These are phyloP conservation scores for Cnemophilus loriae DNA, from an alignment of 2,113 vertebrate species.

Conservation along the genomic window DNA sequence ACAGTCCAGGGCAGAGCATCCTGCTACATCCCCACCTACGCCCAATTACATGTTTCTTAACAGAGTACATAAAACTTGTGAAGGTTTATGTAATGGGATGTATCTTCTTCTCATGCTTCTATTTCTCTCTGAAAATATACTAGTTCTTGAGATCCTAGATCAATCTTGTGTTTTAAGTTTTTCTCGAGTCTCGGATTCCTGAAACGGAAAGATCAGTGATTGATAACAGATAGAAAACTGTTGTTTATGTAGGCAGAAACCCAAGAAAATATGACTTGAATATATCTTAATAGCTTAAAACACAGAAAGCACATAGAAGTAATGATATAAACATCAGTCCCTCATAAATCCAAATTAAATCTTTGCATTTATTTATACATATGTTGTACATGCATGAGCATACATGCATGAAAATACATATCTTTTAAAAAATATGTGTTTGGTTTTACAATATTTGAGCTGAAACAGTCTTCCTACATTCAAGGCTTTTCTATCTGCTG, in stretches of 20 bases:
- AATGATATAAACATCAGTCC: not conserved
- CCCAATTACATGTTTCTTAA: not conserved
- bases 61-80: not conserved
- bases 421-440: not conserved
- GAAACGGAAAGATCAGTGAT: not conserved
- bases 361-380: not conserved
- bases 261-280: not conserved
- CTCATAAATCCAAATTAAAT: not conserved
- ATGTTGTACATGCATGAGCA: accelerated
- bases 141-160: not conserved
- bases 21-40: not conserved
- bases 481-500: not conserved
- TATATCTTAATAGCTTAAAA: not conserved
- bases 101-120: not conserved
- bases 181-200: not conserved
- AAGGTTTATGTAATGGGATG: not conserved
- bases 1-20: not conserved
- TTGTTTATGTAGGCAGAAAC: not conserved
- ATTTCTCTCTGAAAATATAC: not conserved
- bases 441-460: not conserved
- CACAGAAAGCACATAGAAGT: not conserved
- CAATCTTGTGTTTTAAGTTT: not conserved
- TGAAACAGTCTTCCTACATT: not conserved
- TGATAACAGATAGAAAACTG: not conserved
- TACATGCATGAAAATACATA: not conserved